These are phyloP conservation scores for Andrena bicolor DNA, from an alignment of 2,888 invertebrate genomes.

Conservation along the genomic window DNA sequence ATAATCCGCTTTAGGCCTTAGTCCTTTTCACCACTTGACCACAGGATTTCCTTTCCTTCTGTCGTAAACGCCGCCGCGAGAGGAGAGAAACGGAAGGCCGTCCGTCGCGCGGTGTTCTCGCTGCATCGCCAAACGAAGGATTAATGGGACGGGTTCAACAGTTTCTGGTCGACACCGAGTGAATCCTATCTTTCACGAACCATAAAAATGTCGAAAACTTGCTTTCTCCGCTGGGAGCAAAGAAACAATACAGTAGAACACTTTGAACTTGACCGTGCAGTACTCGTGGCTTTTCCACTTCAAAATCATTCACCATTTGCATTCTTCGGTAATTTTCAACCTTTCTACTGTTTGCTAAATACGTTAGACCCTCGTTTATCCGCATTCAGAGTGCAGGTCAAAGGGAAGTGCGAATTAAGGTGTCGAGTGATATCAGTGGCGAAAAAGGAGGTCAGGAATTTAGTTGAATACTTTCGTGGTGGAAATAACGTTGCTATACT, in stretches of 20 bases:
- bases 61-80: conserved; percentile 3
- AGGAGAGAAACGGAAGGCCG: not conserved
- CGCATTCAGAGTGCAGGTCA: too few relatives aligned
- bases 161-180: not conserved
- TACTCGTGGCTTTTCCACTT: too few relatives aligned
- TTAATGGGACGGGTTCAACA: conserved; percentile 1
- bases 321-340: too few relatives aligned
- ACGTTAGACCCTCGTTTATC: too few relatives aligned
- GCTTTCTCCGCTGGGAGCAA: not conserved
- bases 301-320: too few relatives aligned
- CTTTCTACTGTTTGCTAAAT: too few relatives aligned
- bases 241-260: too few relatives aligned
- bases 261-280: too few relatives aligned
- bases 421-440: not conserved
- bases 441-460: conserved; percentile 2
- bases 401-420: not conserved
- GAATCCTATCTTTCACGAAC: not conserved
- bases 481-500: not conserved
- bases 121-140: not conserved
- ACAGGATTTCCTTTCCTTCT: conserved; percentile 63
- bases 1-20: conserved; percentile 71
- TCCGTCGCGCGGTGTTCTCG: not conserved
- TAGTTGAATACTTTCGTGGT: not conserved
- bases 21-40: conserved; percentile 64
- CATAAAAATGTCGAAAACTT: not conserved